Percentiles rank a stretch among this genome's conserved stretches.
These are phyloP conservation scores for Luperina nickerlii DNA, from an alignment of 2,888 invertebrate genomes.

Conservation along the genomic window DNA sequence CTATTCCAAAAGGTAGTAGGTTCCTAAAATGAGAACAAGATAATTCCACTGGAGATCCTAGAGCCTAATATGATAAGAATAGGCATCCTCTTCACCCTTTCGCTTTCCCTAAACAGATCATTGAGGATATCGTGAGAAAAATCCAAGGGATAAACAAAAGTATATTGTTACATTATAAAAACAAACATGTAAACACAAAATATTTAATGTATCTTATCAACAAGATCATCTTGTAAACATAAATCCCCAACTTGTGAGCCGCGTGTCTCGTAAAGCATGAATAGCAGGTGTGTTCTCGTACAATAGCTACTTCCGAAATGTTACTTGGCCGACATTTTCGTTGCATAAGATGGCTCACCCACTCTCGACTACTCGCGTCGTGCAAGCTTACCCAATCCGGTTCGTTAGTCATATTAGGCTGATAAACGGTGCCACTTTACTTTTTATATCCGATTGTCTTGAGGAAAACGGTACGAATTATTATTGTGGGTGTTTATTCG, in stretches of 20 bases:
- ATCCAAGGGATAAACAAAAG: not conserved
- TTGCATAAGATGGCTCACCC: conserved; percentile 77
- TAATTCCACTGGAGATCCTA: not conserved
- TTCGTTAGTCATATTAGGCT: conserved; percentile 53
- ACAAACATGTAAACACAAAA: not conserved
- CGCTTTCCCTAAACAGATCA: not conserved
- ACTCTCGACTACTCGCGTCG: conserved; percentile 45
- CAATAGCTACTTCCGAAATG: conserved; percentile 79
- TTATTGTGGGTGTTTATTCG: not conserved
- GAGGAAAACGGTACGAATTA: conserved; percentile 5
- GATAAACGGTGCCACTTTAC: conserved; percentile 31
- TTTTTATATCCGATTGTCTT: conserved; percentile 38
- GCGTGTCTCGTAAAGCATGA: conserved; percentile 41
- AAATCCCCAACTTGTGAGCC: conserved; percentile 49
- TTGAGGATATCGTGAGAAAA: not conserved
- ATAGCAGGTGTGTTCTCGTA: conserved; percentile 52
- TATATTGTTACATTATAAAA: not conserved
- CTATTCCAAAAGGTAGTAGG: too few species aligned
- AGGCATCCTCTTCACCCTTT: too few species aligned
- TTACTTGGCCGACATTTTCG: conserved; percentile 75
- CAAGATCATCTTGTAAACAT: not conserved
- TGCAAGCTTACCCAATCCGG: conserved; percentile 61
- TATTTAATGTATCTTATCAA: not conserved
- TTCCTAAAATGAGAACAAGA: not conserved
- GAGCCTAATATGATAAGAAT: not conserved